phyloP scores from a whole-genome alignment of 2,888 invertebrate genomes.

The Orgyia antiqua region DNA sequence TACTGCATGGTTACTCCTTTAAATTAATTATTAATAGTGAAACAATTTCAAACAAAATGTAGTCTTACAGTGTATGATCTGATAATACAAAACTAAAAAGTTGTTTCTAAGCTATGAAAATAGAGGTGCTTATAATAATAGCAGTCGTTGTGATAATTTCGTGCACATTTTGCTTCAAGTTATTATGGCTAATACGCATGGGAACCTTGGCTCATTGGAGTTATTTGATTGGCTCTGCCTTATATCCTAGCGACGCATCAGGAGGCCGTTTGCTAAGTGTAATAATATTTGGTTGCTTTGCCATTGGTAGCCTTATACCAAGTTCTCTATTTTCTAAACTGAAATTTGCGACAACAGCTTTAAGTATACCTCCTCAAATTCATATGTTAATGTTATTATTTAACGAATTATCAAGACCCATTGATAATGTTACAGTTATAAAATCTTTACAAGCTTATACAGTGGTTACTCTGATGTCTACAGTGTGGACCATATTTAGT shows the following conservation, averaged over 20 bases:
- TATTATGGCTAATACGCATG: slow-evolving; percentile 39
- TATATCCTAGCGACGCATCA: slow-evolving; percentile 31
- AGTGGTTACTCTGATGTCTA: slow-evolving; percentile 35
- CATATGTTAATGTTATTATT: slow-evolving; percentile 46
- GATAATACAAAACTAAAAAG: too few species aligned
- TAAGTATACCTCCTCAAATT: slow-evolving; percentile 48
- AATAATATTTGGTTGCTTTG: slow-evolving; percentile 35
- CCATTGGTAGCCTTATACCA: slow-evolving; percentile 37
- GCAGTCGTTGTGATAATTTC: slow-evolving; percentile 22
- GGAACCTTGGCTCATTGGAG: slow-evolving; percentile 52
- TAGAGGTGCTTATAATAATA: too few species aligned
- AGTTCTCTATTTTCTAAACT: slow-evolving; percentile 36
- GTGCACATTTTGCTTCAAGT: slow-evolving; percentile 27
- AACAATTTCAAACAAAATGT: too few species aligned
- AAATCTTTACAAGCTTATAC: slow-evolving; percentile 38
- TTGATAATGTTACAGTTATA: slow-evolving; percentile 31
- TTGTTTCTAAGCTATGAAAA: too few species aligned
- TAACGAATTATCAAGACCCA: slow-evolving; percentile 22
- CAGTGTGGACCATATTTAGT: slow-evolving; percentile 38
- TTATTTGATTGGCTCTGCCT: slow-evolving; percentile 38
- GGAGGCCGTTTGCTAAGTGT: slow-evolving; percentile 28
- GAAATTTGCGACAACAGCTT: slow-evolving; percentile 34
- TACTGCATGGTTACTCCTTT: too few species aligned
- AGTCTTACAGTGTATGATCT: too few species aligned
- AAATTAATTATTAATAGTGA: too few species aligned